Base-by-base conservation (phyloP, 1,140 invertebrate genomes). In the Fopius arisanus region DNA sequence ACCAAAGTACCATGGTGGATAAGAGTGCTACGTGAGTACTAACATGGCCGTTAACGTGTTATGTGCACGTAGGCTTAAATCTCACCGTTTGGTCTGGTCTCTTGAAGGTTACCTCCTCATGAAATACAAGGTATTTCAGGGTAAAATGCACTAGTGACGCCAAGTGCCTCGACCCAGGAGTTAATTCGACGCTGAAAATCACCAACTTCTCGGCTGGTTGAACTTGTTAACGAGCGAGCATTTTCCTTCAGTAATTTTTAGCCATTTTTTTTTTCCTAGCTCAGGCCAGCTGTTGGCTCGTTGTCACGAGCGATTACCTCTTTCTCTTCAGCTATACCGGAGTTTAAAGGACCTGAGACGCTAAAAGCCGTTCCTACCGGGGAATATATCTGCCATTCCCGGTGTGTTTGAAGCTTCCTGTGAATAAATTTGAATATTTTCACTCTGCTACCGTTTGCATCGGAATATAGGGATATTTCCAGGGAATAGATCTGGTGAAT, bases 351-450 rank as follows among this genome's bases (percentile, higher is more conserved):
- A 26, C 28, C 23, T 51, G 23, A 48, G 33, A 70, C 51, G 33
- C 21, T 70, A 62, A 63, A 62, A 63, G 54, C 10, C 33, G 21
- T 59, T 72, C 21, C 12, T 16, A 54, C 23, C 5, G 29, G n/a
- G 16, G 51, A 31, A 65, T 65, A 62, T 62, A 70, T 62, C 51
- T 70, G 69, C 51, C 69, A 70, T 59, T 70, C 69, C 23, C 21
- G 31, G 28, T 59, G 54, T 59, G 54, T 59, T 48, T 67, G 28
- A 51, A 67, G 59, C 63, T 51, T 54, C 31, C 43, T 33, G 29
- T 71, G 74, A 75, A 75, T 75, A 75, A 75, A 75, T 75, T 75
- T 75, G 65, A 72, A 75, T 75, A 70, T 41, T 65, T 72, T 19
- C 31, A 21, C 3, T 48, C 0, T 5, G 31, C 21, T 73, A 67